Base-by-base conservation (phyloP, 2,113 vertebrate species). In the Paratilapia polleni region DNA sequence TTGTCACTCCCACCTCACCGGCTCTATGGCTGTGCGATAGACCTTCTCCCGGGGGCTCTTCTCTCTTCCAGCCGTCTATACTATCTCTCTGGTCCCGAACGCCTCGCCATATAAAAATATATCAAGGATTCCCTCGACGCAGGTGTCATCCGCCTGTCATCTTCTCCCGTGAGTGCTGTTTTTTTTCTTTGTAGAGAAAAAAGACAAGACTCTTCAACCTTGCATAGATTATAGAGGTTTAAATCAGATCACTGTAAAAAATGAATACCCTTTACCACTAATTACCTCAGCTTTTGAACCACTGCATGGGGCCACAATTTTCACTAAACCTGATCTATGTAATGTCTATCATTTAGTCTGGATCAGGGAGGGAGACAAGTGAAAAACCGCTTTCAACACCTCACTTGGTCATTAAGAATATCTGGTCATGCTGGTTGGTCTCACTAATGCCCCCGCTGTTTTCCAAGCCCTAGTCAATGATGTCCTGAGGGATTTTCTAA, bases 231-330 rank as follows among this genome's bases (percentile, higher is more conserved):
- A 66, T 66, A n/a, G 41, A 13, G 36, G 63, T 43, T 66, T n/a
- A 43, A 66, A 66, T 66, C 63, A 66, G 43, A 66, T 66, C 63
- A 66, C 63, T 66, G n/a, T 66, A 66, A 43, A 64, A 66, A 74
- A 63, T 8, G 8, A 26, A 2, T n/a, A 79, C 2, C 22, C 52
- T 2, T 54, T 75, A 1, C 80, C 52, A 6, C 54, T 83, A 1
- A 4, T 86, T 4, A 8, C 5, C 8, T 74, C 38, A 4, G 60
- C 38, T 4, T 76, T 63, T 14, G n/a, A 64, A 2, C 20, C 15
- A 2, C 9, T 78, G 4, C 54, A 60, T 1, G 34, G 24, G 0
- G 34, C 60, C 7, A 61, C 43, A 1, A 3, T 82, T 1, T 87
- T 89, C 15, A 17, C 59, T 1, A 89, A 84, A 5, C 20, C 87